A percentile compares a stretch with the other conserved stretches of the same genome.
Evolutionary conservation across 1,140 invertebrate genomes (phyloP).

Genomic region (Atta colombica): DNA sequence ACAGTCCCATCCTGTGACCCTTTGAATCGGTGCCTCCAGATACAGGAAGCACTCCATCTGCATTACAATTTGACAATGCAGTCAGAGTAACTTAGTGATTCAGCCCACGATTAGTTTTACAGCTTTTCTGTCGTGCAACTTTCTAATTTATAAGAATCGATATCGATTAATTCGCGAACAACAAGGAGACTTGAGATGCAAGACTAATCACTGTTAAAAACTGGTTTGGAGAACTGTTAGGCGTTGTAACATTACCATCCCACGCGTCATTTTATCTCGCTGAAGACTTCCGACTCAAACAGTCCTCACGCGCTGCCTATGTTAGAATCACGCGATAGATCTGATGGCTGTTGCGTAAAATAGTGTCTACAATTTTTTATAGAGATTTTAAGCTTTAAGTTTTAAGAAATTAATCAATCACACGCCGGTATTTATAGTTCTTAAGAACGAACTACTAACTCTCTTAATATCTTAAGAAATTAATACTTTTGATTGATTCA

Average conservation of each 20-base stretch:
- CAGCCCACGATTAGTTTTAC: conserved; percentile 17
- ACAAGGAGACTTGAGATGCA: conserved; percentile 2
- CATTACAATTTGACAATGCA: background rate
- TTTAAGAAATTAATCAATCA: too few species aligned
- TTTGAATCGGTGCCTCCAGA: conserved; percentile 96
- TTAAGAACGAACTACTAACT: too few species aligned
- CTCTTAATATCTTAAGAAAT: too few species aligned
- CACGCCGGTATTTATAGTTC: too few species aligned
- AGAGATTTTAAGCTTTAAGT: too few species aligned
- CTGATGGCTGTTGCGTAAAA: background rate
- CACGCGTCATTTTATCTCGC: conserved; percentile 9
- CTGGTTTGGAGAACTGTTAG: background rate
- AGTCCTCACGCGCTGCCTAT: background rate
- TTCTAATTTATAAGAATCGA: conserved; percentile 27
- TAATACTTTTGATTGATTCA: too few species aligned
- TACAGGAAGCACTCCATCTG: conserved; percentile 97
- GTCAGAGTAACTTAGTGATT: background rate
- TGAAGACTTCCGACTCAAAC: background rate
- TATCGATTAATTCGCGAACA: conserved; percentile 7
- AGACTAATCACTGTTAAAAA: conserved; percentile 27
- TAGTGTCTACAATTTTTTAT: too few species aligned
- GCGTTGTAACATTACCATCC: conserved; percentile 8
- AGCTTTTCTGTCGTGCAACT: background rate
- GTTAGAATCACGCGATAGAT: background rate
- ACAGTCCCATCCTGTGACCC: conserved; percentile 98